Evolutionary conservation across 2,888 invertebrate genomes (phyloP), one percentile per base, ranked within the genome.

Genomic region (Metopia argyrocephala): DNA sequence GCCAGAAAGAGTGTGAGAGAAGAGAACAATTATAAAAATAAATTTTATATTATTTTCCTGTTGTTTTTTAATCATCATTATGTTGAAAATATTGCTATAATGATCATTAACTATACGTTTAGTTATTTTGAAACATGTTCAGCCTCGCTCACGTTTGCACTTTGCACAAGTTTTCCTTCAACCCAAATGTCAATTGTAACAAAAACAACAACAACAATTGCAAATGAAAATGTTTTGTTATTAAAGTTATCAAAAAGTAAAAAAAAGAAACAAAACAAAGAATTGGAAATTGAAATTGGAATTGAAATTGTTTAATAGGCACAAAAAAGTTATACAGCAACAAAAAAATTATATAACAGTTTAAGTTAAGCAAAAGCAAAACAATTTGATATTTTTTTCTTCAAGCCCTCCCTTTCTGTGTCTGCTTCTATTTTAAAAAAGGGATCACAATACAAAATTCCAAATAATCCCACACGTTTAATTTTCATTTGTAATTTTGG

Each of bases 91-190:
- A n/a, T n/a, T n/a, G n/a, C n/a, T n/a, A 12, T 38, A 38, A 38
- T 38, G 38, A 38, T 38, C 38, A 38, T 38, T 38, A 38, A 38
- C 12, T 12, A 15, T 38, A 27, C 21, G 15, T n/a, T 25, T 56
- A 46, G 15, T 52, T 48, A 28, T 69, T 59, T 50, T 28, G 21
- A 61, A 70, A 70, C 38, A 9, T 38, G 9, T 38, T 70, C 61
- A 28, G 21, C 59, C 50, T 70, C n/a, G n/a, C n/a, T n/a, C 74
- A 81, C 78, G 78, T 74, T 78, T 70, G 66, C 76, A 71, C 66
- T 80, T 64, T 80, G 57, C 66, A 52, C 46, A 54, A 73, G 15
- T 38, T 38, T 38, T 38, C 15, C 12, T 38, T 9, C 15, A 9
- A 38, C 38, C 9, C 38, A 38, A 38, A 38, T 38, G 38, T 38